A percentile compares a stretch with the other conserved stretches of the same genome.
phyloP scores from a whole-genome alignment of 2,113 vertebrate species.

The Albula glossodonta region DNA sequence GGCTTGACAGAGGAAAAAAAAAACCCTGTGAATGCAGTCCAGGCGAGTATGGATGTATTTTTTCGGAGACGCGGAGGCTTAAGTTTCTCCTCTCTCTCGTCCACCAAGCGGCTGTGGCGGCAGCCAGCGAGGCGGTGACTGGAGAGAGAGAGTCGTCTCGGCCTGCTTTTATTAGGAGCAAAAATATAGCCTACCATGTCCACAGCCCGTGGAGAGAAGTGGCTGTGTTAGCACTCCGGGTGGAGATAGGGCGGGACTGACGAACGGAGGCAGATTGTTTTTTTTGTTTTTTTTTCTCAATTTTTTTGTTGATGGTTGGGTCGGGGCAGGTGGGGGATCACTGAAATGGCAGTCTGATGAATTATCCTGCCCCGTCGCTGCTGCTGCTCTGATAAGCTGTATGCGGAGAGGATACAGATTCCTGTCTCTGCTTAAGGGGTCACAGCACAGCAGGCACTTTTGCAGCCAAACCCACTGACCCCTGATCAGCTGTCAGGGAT shows the following conservation, averaged over 20 bases:
- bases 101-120: constrained; percentile 40
- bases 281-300: not conserved
- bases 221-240: not conserved
- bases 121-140: constrained; percentile 9
- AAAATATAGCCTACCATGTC: constrained; percentile 12
- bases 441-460: not conserved
- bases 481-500: not conserved
- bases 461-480: not conserved
- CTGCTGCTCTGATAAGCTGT: not conserved
- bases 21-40: not conserved
- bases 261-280: not conserved
- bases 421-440: not conserved
- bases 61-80: constrained; percentile 29
- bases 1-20: constrained; percentile 4
- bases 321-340: no score
- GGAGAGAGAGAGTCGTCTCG: constrained; percentile 33
- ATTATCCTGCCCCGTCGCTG: not conserved
- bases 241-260: not conserved
- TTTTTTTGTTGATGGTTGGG: no score
- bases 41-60: constrained; percentile 26
- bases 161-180: constrained; percentile 28
- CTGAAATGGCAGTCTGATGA: not conserved
- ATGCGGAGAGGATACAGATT: not conserved
- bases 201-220: not conserved
- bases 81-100: constrained; percentile 28